phyloP scores from a whole-genome alignment of 2,113 vertebrate species.

The Sprattus sprattus region DNA sequence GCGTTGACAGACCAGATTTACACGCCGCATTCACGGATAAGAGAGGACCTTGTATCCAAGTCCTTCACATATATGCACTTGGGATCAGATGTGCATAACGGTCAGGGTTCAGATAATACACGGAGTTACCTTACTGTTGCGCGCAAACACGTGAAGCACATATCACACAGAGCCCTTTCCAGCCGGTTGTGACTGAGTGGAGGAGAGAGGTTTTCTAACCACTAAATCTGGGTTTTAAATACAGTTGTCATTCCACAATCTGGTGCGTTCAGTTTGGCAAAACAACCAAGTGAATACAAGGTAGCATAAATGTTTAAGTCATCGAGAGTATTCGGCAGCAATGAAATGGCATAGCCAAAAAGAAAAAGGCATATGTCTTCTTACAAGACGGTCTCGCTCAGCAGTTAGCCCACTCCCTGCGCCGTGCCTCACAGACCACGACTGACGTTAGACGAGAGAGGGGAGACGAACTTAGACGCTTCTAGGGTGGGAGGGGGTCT shows the following conservation, averaged over 20 bases:
- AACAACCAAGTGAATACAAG: not conserved
- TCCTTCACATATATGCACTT: constrained; percentile 33
- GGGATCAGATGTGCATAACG: constrained; percentile 22
- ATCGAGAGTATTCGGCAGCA: not conserved
- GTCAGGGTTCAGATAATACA: constrained; percentile 20
- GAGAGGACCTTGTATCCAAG: constrained; percentile 36
- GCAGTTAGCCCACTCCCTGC: constrained; percentile 7
- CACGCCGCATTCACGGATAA: constrained; percentile 52
- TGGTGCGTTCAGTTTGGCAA: not conserved
- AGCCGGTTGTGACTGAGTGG: not conserved
- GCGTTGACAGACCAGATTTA: constrained; percentile 52
- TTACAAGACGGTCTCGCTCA: not conserved
- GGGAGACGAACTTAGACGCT: constrained; percentile 35
- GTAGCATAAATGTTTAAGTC: not conserved
- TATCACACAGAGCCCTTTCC: constrained; percentile 37
- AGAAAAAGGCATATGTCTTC: not conserved
- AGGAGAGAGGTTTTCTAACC: not conserved
- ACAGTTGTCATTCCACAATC: not conserved
- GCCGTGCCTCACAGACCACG: constrained; percentile 26
- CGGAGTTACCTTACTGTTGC: constrained; percentile 62
- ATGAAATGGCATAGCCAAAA: not conserved
- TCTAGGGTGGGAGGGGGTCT: constrained; percentile 23
- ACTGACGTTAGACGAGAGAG: constrained; percentile 40
- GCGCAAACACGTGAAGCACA: constrained; percentile 62
- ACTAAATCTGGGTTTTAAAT: not conserved